Evolutionary conservation across 23 tunicate genomes (phyloP).

Genomic region (Ciona savignyi): DNA sequence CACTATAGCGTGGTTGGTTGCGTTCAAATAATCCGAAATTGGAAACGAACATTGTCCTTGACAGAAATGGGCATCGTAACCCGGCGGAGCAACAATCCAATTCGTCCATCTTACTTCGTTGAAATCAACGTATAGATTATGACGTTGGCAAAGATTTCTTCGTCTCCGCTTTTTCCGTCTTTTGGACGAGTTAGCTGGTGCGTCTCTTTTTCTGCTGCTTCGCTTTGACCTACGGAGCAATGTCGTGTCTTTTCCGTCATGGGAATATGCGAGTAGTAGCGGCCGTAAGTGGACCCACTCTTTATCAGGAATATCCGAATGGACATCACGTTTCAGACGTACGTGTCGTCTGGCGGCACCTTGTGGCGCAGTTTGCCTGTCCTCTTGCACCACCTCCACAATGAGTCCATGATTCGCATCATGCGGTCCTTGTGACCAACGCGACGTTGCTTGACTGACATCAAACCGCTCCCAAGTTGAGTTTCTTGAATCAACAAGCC

Average conservation of each 20-base stretch:
- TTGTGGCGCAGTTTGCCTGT: slow-evolving; percentile 16
- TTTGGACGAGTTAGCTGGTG: slow-evolving; percentile 3
- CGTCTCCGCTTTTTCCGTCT: slow-evolving; percentile 32
- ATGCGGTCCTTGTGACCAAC: slow-evolving; percentile 33
- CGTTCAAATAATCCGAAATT: slow-evolving; percentile 68
- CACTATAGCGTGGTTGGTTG: slow-evolving; percentile 92
- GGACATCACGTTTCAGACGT: slow-evolving; percentile 51
- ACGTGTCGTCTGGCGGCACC: slow-evolving; percentile 48
- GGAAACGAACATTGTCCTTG: slow-evolving; percentile 78
- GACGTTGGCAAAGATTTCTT: slow-evolving; percentile 45
- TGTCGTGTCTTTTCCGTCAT: slow-evolving; percentile 70
- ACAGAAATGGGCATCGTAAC: slow-evolving; percentile 86
- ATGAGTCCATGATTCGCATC: slow-evolving; percentile 63
- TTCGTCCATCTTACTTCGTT: slow-evolving; percentile 67
- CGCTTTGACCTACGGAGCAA: slow-evolving; percentile 23
- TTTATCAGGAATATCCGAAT: slow-evolving; percentile 16
- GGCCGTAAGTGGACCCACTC: slow-evolving; percentile 75
- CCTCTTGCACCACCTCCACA: slow-evolving; percentile 54
- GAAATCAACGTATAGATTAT: slow-evolving; percentile 81
- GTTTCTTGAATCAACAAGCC: slow-evolving; percentile 58
- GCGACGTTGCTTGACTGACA: slow-evolving; percentile 36
- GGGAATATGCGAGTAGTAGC: slow-evolving; percentile 52
- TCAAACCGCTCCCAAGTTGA: slow-evolving; percentile 91
- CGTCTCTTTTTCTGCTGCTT: slow-evolving; percentile 24
- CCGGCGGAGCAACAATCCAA: slow-evolving; percentile 96